Percentiles rank a stretch among this genome's conserved stretches.
These are phyloP conservation scores for Ichneumon xanthorius DNA, from an alignment of 2,888 invertebrate genomes.

Conservation along the genomic window DNA sequence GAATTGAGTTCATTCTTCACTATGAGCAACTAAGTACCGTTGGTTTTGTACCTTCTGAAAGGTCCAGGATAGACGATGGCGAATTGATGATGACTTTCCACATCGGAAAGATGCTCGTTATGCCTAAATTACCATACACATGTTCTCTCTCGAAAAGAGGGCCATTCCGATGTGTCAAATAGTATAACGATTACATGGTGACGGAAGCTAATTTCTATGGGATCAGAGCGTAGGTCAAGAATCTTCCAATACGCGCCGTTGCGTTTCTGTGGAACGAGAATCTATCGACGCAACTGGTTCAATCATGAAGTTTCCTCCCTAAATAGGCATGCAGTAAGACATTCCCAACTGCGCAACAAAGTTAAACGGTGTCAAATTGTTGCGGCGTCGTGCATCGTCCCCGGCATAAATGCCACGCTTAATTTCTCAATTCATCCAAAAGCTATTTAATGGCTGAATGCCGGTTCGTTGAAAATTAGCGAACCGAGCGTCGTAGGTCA, in stretches of 20 bases:
- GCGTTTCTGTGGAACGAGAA: not conserved
- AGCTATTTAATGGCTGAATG: constrained; percentile 9
- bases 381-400: not conserved
- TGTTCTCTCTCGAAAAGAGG: too few relatives aligned
- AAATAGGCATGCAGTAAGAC: not conserved
- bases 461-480: constrained; percentile 49
- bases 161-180: too few relatives aligned
- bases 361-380: not conserved
- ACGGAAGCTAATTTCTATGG: too few relatives aligned
- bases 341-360: not conserved
- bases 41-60: too few relatives aligned
- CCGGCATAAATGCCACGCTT: not conserved
- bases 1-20: not conserved
- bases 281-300: not conserved
- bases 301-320: not conserved
- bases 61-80: too few relatives aligned
- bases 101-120: too few relatives aligned
- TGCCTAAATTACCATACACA: too few relatives aligned
- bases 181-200: too few relatives aligned
- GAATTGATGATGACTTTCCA: too few relatives aligned
- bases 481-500: constrained; percentile 12
- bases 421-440: constrained; percentile 18
- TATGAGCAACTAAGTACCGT: too few relatives aligned
- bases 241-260: not conserved
- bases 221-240: not conserved